These are phyloP conservation scores for Morpho achilles DNA, from an alignment of 2,888 invertebrate genomes.

Conservation along the genomic window DNA sequence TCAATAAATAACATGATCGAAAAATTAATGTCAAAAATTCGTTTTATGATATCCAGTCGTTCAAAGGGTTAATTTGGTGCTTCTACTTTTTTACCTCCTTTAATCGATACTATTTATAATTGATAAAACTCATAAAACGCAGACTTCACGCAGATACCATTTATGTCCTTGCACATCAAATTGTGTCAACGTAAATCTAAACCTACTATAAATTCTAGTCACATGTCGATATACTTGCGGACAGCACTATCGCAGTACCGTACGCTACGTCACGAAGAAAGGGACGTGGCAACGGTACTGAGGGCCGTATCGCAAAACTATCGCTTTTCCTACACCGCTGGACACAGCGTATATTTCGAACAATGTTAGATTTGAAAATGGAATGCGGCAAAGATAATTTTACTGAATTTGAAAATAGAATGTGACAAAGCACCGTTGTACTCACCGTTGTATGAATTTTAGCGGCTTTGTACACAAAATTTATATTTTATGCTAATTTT, in stretches of 20 bases:
- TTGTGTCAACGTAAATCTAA: slow-evolving; percentile 8
- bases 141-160: too few relatives aligned
- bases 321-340: slow-evolving; percentile 55
- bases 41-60: too few relatives aligned
- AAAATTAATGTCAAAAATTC: too few relatives aligned
- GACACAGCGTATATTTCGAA: slow-evolving; percentile 11
- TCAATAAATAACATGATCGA: too few relatives aligned
- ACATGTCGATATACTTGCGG: slow-evolving; percentile 22
- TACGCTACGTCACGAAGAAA: slow-evolving; percentile 76
- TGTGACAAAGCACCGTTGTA: not conserved
- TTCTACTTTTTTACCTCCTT: too few relatives aligned
- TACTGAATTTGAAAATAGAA: not conserved
- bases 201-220: slow-evolving; percentile 14
- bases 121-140: too few relatives aligned
- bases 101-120: too few relatives aligned
- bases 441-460: not conserved
- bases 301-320: slow-evolving; percentile 62
- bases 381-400: slow-evolving; percentile 7
- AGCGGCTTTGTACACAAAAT: too few relatives aligned
- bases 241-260: slow-evolving; percentile 64
- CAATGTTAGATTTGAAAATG: slow-evolving; percentile 11
- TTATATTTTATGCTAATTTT: too few relatives aligned
- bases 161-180: not conserved
- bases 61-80: too few relatives aligned
- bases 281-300: slow-evolving; percentile 63